Evolutionary conservation across 2,797 vertebrate species (phyloP), one percentile per base, ranked within the genome.

Genomic region (Arremon brunneinucha): DNA sequence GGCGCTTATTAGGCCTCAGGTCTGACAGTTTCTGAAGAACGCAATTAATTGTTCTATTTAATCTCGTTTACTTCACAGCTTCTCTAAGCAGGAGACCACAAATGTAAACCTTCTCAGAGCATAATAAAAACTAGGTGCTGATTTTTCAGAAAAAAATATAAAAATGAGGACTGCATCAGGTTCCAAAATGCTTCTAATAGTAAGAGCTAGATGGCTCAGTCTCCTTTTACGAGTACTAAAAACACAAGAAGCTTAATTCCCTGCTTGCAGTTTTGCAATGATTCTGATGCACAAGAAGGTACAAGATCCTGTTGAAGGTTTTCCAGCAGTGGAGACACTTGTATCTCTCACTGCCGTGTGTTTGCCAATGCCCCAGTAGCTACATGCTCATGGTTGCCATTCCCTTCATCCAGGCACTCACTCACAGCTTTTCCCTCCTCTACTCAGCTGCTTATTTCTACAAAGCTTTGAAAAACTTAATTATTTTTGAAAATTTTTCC

Each of bases 21-120:
- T 91, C 57, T 87, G 77, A 83, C 50, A 69, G 39, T 32, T 47
- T 94, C 50, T 76, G 83, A 90, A 86, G 59, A 76, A 47, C 7
- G 88, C 65, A 82, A 91, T 95, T 91, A 88, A 55, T 81, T 86
- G n/a, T 59, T 91, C 34, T 75, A 53, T 37, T 70, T 74, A 87
- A 87, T 84, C 59, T 93, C 85, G 63, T 94, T 94, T 94, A 67
- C 24, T 94, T 95, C 63, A 52, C 70, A 87, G 88, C 52, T 94
- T 91, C 77, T 82, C 77, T 69, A 76, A 93, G 70, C 47, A 89
- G 77, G 19, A 90, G 39, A 47, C 87, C 50, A 47, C 55, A 72
- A 79, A 88, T 56, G 10, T 63, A 83, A 90, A 96, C 82, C 18
- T 72, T 91, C 67, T 65, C 28, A 21, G 30, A 47, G 32, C 19